Base-by-base conservation (phyloP, 2,113 vertebrate species). In the Gambusia affinis region DNA sequence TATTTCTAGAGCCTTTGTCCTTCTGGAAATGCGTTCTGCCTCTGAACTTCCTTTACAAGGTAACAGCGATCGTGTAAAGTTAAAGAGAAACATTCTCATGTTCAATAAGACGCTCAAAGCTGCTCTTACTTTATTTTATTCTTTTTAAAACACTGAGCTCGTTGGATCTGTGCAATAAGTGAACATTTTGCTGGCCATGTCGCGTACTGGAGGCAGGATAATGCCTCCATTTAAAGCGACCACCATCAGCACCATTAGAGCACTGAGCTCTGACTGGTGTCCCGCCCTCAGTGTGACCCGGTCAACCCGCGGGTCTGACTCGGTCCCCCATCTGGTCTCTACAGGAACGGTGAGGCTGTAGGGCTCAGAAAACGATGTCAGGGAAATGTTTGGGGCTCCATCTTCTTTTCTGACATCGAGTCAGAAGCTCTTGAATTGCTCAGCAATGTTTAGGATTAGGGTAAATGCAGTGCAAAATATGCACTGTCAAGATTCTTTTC, bases 141-240 rank as follows among this genome's bases (percentile, higher is more conserved):
- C 10, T 37, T 2, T 37, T 37, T 37, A 37, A 37, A 44, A 69
- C 68, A 54, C 30, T 39, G 63, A 42, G 30, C 51, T 5, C 31
- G 30, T 39, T 61, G 6, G 29, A 64, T 44, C 8, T 15, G 15
- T 42, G 19, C 77, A 57, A 72, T 63, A 73, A 51, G 60, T 37
- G 47, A 66, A 76, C 61, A 54, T 64, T 70, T 61, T 73, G 67
- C 68, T 12, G 44, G 11, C 60, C 8, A 11, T 60, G 60, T 77
- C 73, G 19, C 15, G 66, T 83, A 87, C 83, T 64, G 4, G 4
- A 78, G 44, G 67, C 66, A 68, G 64, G 17, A 72, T 90, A 84
- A 89, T 80, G 76, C 76, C 33, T 22, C 67, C 63, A 76, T 87
- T 88, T 86, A 33, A 68, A 70, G 57, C 30, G 54, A 80, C 67